A percentile compares a stretch with the other conserved stretches of the same genome.
Conservation (phyloP, 2,113 vertebrate genomes). For the Brienomyrus brachyistius region DNA sequence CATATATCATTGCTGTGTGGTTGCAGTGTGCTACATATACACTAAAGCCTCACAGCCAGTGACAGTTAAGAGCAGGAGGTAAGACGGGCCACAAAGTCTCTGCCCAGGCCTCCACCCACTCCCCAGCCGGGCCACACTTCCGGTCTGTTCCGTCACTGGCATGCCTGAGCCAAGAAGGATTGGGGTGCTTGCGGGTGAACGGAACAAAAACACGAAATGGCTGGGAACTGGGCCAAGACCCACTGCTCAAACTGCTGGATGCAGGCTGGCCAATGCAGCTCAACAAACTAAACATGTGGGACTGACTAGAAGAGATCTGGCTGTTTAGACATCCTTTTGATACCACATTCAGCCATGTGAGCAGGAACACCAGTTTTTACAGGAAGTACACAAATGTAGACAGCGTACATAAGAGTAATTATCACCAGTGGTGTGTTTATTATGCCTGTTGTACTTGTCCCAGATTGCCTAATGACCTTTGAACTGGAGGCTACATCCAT, state of each 20-base stretch:
- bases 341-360: background rate
- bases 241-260: conserved; percentile 34
- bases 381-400: background rate
- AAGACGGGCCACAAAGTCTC: background rate
- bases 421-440: background rate
- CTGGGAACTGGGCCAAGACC: conserved; percentile 23
- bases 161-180: background rate
- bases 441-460: background rate
- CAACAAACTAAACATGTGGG: conserved; percentile 31
- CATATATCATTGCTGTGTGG: conserved; percentile 32
- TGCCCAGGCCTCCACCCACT: background rate
- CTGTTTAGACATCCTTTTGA: background rate
- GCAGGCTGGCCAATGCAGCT: conserved; percentile 36
- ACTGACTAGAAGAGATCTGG: background rate
- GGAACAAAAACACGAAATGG: conserved; percentile 6
- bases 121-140: background rate
- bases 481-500: background rate
- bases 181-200: conserved; percentile 31
- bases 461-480: background rate
- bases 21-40: conserved; percentile 19
- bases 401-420: background rate
- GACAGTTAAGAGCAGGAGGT: conserved; percentile 10
- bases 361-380: background rate
- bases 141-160: background rate
- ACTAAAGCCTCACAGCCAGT: background rate